These are phyloP conservation scores for Caenorhabditis uteleia DNA, from an alignment of 2,888 invertebrate genomes.

Conservation along the genomic window DNA sequence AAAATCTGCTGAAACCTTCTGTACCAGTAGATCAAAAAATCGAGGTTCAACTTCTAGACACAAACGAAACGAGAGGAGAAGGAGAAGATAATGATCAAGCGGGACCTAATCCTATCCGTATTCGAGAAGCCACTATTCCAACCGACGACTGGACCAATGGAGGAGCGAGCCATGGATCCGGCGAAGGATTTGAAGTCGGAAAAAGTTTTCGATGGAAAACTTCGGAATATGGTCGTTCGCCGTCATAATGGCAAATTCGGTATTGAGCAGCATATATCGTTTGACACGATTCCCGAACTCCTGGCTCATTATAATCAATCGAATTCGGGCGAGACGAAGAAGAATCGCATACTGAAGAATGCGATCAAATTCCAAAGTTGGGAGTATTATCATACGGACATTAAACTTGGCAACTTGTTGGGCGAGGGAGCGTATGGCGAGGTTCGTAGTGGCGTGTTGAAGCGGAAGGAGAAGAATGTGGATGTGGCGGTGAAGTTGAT, in stretches of 20 bases:
- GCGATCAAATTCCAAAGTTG: conserved; percentile 23
- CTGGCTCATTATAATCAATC: conserved; percentile 2
- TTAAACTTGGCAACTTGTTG: conserved; percentile 26
- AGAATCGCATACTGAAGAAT: conserved; percentile 11
- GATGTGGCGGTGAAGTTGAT: conserved; percentile 43
- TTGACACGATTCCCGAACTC: not conserved
- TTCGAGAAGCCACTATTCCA: no score
- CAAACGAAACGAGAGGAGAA: no score
- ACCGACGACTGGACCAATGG: no score
- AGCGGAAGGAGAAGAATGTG: conserved; percentile 11
- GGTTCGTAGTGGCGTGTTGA: conserved; percentile 26
- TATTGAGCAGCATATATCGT: not conserved
- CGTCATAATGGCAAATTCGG: conserved; percentile 4
- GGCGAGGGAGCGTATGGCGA: conserved; percentile 47
- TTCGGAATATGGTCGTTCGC: conserved; percentile 5
- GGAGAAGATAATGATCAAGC: no score
- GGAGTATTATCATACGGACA: conserved; percentile 36
- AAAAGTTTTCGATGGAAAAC: no score
- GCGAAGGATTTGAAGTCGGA: no score
- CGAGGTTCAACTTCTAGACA: no score
- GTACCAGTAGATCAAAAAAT: no score
- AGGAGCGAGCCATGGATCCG: no score
- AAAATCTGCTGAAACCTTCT: no score
- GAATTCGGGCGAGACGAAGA: not conserved
- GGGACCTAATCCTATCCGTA: no score